These are phyloP conservation scores for Zoanthus solanderi DNA, from an alignment of 92 coral and sea anemone genomes.

Conservation along the genomic window DNA sequence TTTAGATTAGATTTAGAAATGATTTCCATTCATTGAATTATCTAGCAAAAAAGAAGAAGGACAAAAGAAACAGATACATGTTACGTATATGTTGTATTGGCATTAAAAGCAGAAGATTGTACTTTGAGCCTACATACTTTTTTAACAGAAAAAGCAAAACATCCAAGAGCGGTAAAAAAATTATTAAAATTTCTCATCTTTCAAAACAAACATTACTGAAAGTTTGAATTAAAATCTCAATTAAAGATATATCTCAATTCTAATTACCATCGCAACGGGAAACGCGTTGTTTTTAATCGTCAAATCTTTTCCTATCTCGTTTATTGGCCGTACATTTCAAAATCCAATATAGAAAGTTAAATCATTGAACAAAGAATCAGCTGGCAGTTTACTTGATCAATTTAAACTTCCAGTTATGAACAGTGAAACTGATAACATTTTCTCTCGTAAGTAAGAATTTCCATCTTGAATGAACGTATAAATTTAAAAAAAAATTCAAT, in stretches of 20 bases:
- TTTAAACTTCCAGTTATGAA: not conserved
- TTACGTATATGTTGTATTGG: no score
- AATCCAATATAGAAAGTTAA: not conserved
- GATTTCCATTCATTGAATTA: no score
- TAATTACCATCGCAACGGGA: slow-evolving; percentile 18
- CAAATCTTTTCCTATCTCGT: not conserved
- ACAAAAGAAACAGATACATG: no score
- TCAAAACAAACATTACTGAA: not conserved
- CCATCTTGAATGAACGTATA: no score
- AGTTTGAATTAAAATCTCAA: not conserved
- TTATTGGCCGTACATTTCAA: slow-evolving; percentile 28
- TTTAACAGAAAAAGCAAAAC: no score
- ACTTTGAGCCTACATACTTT: not conserved
- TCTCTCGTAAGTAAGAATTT: no score
- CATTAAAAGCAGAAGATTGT: not conserved
- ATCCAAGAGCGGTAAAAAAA: not conserved
- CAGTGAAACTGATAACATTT: not conserved
- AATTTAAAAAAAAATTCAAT: not conserved
- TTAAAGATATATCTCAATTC: not conserved
- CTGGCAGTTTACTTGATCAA: not conserved
- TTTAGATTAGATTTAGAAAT: no score
- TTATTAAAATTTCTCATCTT: not conserved
- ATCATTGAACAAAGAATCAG: slow-evolving; percentile 1
- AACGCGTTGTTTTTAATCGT: slow-evolving; percentile 11
- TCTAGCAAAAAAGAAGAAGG: no score